Evolutionary conservation across 2,113 vertebrate genomes (phyloP), one percentile per base, ranked within the genome.

Genomic region (Dascyllus trimaculatus): DNA sequence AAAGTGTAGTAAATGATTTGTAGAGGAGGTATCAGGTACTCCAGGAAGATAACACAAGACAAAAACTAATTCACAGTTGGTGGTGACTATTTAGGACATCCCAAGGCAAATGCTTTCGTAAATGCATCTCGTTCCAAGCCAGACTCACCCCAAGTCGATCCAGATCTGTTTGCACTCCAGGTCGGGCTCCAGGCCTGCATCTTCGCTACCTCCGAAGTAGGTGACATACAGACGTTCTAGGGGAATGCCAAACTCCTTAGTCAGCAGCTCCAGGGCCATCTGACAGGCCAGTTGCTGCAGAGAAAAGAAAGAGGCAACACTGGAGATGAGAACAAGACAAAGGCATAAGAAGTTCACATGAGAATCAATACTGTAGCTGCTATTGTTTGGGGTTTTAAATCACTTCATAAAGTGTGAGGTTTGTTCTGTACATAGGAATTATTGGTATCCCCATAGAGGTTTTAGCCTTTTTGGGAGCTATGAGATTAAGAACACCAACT

Each of bases 141-240:
- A 21, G n/a, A 85, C 95, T 96, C 90, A 99, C 98, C 97, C 98
- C n/a, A 99, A 80, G 85, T 97, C 94, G n/a, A 96, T 91, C 98
- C 98, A 99, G 84, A 99, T 98, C 91, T 98, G 95, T 90, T 95
- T 99, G 93, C 98, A 99, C 80, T 99, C 98, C 90, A 98, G 89
- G 88, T 99, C 98, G 0, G 97, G 95, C 32, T 99, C 96, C 89
- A 99, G 94, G 17, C 96, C 96, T 5, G 97, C 96, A 1, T 95
- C 94, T 13, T 95, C 91, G 6, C 95, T 89, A 21, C 98, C 98
- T 19, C 97, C 98, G 32, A 99, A 99, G 87, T 99, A 99, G 61
- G 98, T 99, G 85, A 99, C 97, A 0, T 99, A 99, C n/a, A 99
- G 95, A 8, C 97, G 96, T 1, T 97, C 98, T 2, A 97, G 89